Evolutionary conservation across 2,888 invertebrate genomes (phyloP), one percentile per base, ranked within the genome.

Genomic region (Pasiphila rectangulata): DNA sequence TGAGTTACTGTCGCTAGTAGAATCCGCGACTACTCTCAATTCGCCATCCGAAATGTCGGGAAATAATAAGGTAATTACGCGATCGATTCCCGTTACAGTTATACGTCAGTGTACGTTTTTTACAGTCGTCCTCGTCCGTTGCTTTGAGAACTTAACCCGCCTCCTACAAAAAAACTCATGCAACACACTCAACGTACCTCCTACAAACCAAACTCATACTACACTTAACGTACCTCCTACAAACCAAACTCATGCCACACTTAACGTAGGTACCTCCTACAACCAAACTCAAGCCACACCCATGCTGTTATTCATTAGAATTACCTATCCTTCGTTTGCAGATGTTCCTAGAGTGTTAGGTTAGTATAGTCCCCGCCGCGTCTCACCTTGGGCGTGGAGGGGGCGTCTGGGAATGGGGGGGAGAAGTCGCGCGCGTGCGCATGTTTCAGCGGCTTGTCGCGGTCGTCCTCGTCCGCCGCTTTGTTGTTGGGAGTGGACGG

Each of bases 311-410:
- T 7, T 7, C 7, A 23, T 10, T 10, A 23, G 17, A 39, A 23
- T 37, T 42, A 47, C 47, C 47, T 42, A 25, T 12, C 37, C 24
- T 17, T n/a, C n/a, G n/a, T n/a, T n/a, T n/a, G n/a, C n/a, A n/a
- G n/a, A n/a, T n/a, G n/a, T n/a, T n/a, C n/a, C n/a, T n/a, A n/a
- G n/a, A n/a, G 7, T 27, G 20, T 10, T 16, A 32, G 19, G 19
- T 40, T 36, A 40, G 27, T 49, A 44, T 2, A 13, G 35, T 29
- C 13, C 38, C 19, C 19, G 29, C 51, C 47, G 23, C 60, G 56
- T 57, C 67, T 74, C 62, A 92, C 92, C 89, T 92, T 92, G 63
- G 92, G 92, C 56, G 92, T 92, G 69, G 91, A 91, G 61, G 92
- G 92, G 37, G 92, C 92, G 75, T 91, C 92, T 55, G 90, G 91